Evolutionary conservation across 1,140 invertebrate genomes (phyloP).

Genomic region (Macrobrachium rosenbergii): DNA sequence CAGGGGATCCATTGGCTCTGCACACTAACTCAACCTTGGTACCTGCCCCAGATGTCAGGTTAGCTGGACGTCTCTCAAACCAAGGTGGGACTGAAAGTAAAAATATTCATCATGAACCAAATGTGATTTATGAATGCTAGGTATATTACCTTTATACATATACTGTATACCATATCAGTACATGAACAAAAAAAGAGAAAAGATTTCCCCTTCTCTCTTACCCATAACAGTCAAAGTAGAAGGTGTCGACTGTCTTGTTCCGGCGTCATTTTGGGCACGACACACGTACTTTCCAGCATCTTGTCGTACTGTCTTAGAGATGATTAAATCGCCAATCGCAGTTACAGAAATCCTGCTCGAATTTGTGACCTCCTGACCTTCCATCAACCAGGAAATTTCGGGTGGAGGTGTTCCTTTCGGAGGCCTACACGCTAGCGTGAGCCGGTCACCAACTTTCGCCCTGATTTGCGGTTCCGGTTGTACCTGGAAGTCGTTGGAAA

Average conservation of each 20-base stretch:
- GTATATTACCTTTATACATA: too few species aligned
- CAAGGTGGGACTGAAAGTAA: constrained; percentile 26
- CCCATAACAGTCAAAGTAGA: too few species aligned
- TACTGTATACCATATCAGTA: too few species aligned
- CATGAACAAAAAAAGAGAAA: too few species aligned
- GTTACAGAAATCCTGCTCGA: constrained; percentile 19
- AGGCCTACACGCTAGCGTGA: constrained; percentile 27
- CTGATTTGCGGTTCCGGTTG: constrained; percentile 3
- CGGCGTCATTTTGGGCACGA: constrained; percentile 70
- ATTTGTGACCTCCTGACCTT: constrained; percentile 30
- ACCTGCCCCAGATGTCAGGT: constrained; percentile 35
- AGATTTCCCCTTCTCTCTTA: too few species aligned
- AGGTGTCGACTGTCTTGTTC: constrained; percentile 66
- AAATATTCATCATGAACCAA: not conserved
- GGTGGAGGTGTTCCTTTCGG: constrained; percentile 23
- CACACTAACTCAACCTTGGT: constrained; percentile 31
- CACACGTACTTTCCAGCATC: constrained; percentile 68
- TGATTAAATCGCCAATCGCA: constrained; percentile 30
- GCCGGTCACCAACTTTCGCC: constrained; percentile 7
- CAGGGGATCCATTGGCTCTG: constrained; percentile 10
- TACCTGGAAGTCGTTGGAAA: constrained; percentile 31
- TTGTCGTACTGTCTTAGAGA: constrained; percentile 17
- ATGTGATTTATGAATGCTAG: too few species aligned
- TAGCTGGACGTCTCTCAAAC: constrained; percentile 38
- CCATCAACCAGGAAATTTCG: constrained; percentile 31